Evolutionary conservation across 1,140 invertebrate genomes (phyloP).

Genomic region (Papilio xuthus): DNA sequence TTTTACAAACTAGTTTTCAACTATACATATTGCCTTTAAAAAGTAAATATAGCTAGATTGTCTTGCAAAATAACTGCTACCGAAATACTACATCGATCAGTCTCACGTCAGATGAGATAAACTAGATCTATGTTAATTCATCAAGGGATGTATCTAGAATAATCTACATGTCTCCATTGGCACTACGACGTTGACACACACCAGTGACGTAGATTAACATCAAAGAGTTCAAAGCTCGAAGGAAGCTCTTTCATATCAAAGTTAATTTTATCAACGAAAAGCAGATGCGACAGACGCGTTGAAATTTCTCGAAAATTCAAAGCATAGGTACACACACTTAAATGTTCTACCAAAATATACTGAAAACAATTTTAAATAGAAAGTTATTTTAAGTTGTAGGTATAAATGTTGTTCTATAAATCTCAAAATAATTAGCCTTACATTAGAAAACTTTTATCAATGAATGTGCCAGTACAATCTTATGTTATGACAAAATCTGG

Average conservation of each 20-base stretch:
- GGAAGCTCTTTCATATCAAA: background rate
- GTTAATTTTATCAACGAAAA: slow-evolving; percentile 19
- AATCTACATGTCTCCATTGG: background rate
- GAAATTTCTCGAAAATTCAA: slow-evolving; percentile 4
- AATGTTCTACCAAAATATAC: background rate
- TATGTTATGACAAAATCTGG: too few species aligned
- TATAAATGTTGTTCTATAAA: too few species aligned
- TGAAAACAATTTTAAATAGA: background rate
- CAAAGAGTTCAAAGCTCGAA: slow-evolving; percentile 28
- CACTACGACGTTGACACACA: slow-evolving; percentile 5
- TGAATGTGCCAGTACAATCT: too few species aligned
- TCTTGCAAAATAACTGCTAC: background rate
- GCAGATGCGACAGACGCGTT: background rate
- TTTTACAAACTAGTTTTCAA: background rate
- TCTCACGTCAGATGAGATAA: slow-evolving; percentile 21
- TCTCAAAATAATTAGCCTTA: too few species aligned
- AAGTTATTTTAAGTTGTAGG: too few species aligned
- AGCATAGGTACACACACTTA: background rate
- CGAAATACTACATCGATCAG: slow-evolving; percentile 23
- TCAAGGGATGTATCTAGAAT: background rate
- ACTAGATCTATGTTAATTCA: slow-evolving; percentile 21
- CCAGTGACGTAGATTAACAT: slow-evolving; percentile 1
- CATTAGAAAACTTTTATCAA: too few species aligned
- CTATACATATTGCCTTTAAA: background rate
- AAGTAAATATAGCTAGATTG: background rate